Base-by-base conservation (phyloP, 2,888 invertebrate genomes). In the Coelopa pilipes region DNA sequence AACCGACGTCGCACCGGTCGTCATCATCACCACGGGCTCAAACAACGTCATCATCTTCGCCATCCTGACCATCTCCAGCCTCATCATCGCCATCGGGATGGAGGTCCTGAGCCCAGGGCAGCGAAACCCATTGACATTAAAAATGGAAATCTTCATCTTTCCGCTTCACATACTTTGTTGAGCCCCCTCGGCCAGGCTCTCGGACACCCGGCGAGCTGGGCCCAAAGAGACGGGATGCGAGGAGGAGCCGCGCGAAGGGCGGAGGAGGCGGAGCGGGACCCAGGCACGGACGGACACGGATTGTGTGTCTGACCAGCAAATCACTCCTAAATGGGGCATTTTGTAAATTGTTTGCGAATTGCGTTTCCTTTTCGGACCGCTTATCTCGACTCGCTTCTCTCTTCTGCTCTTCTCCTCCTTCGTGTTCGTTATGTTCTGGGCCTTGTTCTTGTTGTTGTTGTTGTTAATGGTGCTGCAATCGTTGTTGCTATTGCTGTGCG, bases 241-340 rank as follows among this genome's bases (percentile, higher is more conserved):
- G n/a, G n/a, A n/a, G n/a, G n/a, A n/a, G n/a, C n/a, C n/a, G n/a
- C n/a, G n/a, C n/a, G n/a, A n/a, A n/a, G n/a, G n/a, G n/a, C 57
- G 57, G 21, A 24, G 19, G 57, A 19, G 24, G 24, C 12, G 46
- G 47, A 65, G 15, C 46, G 57, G 53, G 53, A 53, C 53, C 1
- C 5, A 57, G 3, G 57, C 2, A 57, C 57, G 17, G 57, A 57
- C 57, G n/a, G 57, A 19, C 57, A 57, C 1, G 19, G 3, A 57
- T 19, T 17, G 57, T 11, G 1, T 19, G 17, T 11, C 57, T 57
- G 17, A 57, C 57, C 71, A 57, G 63, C 71, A 71, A 71, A 71
- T 65, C 71, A 71, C 65, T 71, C 55, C 55, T 65, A 71, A 71
- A 71, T 63, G 71, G 65, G 71, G 71, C 65, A 71, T 71, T 71